A percentile compares a stretch with the other conserved stretches of the same genome.
phyloP scores from a whole-genome alignment of 2,888 invertebrate species.

The Pinctada fucata region DNA sequence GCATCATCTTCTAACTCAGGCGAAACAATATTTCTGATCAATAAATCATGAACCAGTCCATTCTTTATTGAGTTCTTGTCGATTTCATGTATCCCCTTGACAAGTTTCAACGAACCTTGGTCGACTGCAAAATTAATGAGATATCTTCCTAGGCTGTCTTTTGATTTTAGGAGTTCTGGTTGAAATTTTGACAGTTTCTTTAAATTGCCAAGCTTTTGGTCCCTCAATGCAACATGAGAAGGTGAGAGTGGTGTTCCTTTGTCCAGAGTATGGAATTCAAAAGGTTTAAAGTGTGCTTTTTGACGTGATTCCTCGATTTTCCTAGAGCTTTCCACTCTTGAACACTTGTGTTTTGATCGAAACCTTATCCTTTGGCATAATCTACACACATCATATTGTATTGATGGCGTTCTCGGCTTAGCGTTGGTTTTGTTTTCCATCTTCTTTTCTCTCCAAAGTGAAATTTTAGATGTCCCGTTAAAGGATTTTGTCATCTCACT shows the following conservation, averaged over 20 bases:
- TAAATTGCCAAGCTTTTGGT: conserved; percentile 2
- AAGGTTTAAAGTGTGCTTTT: background rate
- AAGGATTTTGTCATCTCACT: background rate
- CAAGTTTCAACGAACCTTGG: conserved; percentile 24
- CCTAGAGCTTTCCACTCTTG: background rate
- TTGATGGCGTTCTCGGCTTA: background rate
- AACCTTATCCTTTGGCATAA: background rate
- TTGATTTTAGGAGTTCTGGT: background rate
- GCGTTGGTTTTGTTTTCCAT: background rate
- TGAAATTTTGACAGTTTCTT: conserved; percentile 29
- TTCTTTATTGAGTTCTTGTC: background rate
- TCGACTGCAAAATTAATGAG: conserved; percentile 30
- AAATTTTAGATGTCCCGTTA: background rate
- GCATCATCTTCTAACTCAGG: background rate
- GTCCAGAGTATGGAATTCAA: background rate
- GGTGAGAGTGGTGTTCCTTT: background rate
- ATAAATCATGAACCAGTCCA: conserved; percentile 14
- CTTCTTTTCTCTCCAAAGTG: background rate
- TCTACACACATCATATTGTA: background rate
- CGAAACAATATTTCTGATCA: background rate
- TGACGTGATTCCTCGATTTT: background rate
- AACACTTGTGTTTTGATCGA: conserved; percentile 8
- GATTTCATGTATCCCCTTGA: conserved; percentile 4
- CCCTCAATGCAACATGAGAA: conserved; percentile 19
- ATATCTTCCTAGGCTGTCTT: conserved; percentile 18